Evolutionary conservation across 2,113 vertebrate genomes (phyloP), one percentile per base, ranked within the genome.

Genomic region (Channa argus): DNA sequence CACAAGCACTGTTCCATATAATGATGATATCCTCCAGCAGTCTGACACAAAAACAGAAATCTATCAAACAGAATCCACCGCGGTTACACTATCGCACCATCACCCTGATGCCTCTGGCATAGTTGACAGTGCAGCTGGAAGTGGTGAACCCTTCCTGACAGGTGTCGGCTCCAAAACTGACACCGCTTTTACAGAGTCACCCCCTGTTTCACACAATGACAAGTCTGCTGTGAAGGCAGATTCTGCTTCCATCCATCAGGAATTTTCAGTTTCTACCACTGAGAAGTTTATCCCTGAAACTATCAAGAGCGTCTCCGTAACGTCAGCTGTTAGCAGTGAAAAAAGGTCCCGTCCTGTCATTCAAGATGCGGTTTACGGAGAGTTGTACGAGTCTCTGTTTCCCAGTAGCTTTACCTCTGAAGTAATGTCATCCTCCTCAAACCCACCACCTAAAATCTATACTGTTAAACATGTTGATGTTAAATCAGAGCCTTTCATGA

Each of bases 321-420:
- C 46, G 5, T 60, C 55, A 2, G 38, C 54, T 8, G n/a, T 13
- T 33, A 15, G n/a, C 7, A 0, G 13, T 4, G 37, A 68, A 6
- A 43, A 10, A 34, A 14, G 3, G 0, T 1, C 37, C 24, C 13
- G 1, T 14, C 46, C 55, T 15, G 52, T 37, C 55, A 43, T 14
- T 10, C 51, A 74, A 49, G 37, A 55, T 1, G 8, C 1, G 0
- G 55, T 83, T 41, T 88, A 82, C 11, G 79, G 64, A 38, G 67
- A 5, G 5, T 9, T 89, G 67, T 89, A 85, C 2, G 80, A 85
- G 0, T 80, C 86, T 0, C 71, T 89, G 5, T 84, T 90, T 45
- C 85, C 87, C 2, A 41, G 58, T 37, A 78, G 14, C 34, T 89
- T 91, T 11, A 56, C 14, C 55, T 72, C 76, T 0, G 80, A 72